Percentiles rank a stretch among this genome's conserved stretches.
phyloP scores from a whole-genome alignment of 2,888 invertebrate species.

The Brachypterus glaber region DNA sequence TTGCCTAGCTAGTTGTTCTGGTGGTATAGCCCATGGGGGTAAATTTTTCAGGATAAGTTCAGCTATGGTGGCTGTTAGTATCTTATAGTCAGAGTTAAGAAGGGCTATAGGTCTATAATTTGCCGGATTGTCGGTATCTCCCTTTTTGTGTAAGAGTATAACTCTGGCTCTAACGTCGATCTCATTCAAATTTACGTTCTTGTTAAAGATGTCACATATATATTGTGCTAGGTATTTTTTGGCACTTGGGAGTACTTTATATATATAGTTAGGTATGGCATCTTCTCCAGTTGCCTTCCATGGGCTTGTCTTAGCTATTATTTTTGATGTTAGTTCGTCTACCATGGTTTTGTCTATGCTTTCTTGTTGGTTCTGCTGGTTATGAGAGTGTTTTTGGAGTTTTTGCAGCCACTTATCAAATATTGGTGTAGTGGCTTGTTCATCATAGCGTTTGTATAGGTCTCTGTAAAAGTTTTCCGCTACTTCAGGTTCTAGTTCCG shows the following conservation, averaged over 20 bases:
- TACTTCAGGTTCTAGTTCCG: constrained; percentile 2
- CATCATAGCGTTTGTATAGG: constrained; percentile 6
- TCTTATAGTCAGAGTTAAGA: constrained; percentile 24
- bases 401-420: constrained; percentile 13
- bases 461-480: constrained; percentile 6
- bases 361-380: constrained; percentile 3
- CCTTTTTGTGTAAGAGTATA: constrained; percentile 25
- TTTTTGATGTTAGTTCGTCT: constrained; percentile 1
- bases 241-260: constrained; percentile 16
- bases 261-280: constrained; percentile 15
- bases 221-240: constrained; percentile 9
- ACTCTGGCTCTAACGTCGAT: constrained; percentile 20
- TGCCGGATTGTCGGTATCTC: constrained; percentile 19
- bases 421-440: background rate
- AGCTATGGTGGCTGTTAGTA: constrained; percentile 20
- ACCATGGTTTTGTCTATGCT: too few relatives aligned
- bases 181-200: constrained; percentile 7
- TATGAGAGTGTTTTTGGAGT: constrained; percentile 6
- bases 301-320: constrained; percentile 5
- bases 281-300: constrained; percentile 18
- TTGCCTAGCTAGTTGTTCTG: background rate
- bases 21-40: background rate
- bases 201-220: constrained; percentile 2
- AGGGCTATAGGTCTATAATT: constrained; percentile 27
- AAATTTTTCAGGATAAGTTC: constrained; percentile 10